Base-by-base conservation (phyloP, 2,888 invertebrate species). In the Drosophila birchii region DNA sequence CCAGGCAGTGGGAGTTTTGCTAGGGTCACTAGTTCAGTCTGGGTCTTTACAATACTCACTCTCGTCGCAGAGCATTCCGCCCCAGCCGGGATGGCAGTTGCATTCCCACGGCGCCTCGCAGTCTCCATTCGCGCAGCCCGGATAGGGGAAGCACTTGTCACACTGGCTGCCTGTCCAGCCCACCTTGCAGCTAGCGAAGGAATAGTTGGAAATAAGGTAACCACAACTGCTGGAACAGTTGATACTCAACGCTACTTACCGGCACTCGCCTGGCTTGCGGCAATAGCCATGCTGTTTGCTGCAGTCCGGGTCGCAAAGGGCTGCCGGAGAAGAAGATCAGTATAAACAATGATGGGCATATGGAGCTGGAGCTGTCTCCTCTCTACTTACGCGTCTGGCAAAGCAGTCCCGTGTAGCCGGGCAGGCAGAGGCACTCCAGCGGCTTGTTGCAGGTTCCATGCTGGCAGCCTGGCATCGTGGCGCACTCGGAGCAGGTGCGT, bases 81-180 rank as follows among this genome's bases (percentile, higher is more conserved):
- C 97, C 92, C 92, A 91, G 57, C 98, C 98, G 2, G 95, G 94
- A 80, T 96, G 94, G 92, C 98, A 98, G 89, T 95, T 94, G 92
- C 98, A 98, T 91, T 98, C 97, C 97, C 97, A 98, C 3, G 98
- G 97, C 58, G 95, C 93, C 64, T 94, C 94, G 92, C 98, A 98
- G 60, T 95, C 94, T 23, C 98, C 98, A 90, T 98, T 95, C 63
- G 95, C 94, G 91, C 98, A 98, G 75, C 97, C 97, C 0, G 98
- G 98, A 93, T 98, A 98, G 0, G 96, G 94, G 89, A 96, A 96
- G 90, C 96, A 96, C 90, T 95, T 94, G 71, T 95, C 90, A 88
- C 96, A 96, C 81, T 94, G 94, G 54, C 95, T 93, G 0, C 98
- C 98, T 80, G 95, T 96, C 97, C 97, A 98, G 43, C 98, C 98